A percentile compares a stretch with the other conserved stretches of the same genome.
Evolutionary conservation across 2,113 vertebrate species (phyloP).

Genomic region (Strix uralensis): DNA sequence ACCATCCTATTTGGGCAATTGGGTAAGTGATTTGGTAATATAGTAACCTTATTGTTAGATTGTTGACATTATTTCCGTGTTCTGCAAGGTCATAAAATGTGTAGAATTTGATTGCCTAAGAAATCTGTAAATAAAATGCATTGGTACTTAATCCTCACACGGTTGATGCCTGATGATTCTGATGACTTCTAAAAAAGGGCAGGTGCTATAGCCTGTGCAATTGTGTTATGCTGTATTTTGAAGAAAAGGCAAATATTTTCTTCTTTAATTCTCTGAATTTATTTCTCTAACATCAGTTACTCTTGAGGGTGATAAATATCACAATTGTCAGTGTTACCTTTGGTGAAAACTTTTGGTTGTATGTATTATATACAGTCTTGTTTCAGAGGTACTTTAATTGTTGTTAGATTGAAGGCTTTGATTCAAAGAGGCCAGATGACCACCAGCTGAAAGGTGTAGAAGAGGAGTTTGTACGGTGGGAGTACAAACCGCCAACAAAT

Average conservation of each 20-base stretch:
- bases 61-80: background rate
- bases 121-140: background rate
- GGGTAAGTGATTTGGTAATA: slow-evolving; percentile 77
- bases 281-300: background rate
- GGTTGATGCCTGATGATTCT: background rate
- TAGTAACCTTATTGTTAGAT: background rate
- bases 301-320: background rate
- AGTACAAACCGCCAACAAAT: slow-evolving; percentile 82
- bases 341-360: background rate
- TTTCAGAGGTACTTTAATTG: slow-evolving; percentile 36
- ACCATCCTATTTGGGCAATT: slow-evolving; percentile 90
- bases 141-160: background rate
- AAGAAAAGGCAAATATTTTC: background rate
- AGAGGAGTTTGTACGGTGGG: slow-evolving; percentile 88
- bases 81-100: background rate
- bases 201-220: background rate
- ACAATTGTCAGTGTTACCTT: background rate
- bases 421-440: slow-evolving; percentile 90
- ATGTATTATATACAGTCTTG: background rate
- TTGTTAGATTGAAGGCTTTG: slow-evolving; percentile 91
- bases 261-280: background rate
- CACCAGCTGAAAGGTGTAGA: slow-evolving; percentile 89
- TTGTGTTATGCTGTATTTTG: background rate
- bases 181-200: background rate
- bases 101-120: background rate